Evolutionary conservation across 2,888 invertebrate species (phyloP).

Genomic region (Athalia rosae): DNA sequence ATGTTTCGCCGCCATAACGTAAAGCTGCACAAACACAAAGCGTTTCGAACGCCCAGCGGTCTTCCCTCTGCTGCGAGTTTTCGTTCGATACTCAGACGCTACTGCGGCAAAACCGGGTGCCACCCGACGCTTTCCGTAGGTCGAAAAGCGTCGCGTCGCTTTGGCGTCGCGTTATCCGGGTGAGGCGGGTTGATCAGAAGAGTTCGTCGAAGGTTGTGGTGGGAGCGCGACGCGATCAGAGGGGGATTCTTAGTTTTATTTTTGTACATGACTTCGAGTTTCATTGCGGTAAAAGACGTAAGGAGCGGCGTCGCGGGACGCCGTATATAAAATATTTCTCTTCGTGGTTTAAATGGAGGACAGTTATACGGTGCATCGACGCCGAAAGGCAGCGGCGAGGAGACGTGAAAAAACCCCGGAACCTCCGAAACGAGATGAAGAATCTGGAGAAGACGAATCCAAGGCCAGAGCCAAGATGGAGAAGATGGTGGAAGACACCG

Average conservation of each 20-base stretch:
- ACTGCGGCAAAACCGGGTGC: conserved; percentile 24
- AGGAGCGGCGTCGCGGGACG: conserved; percentile 1
- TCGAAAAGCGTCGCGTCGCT: conserved; percentile 41
- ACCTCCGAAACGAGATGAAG: conserved; percentile 54
- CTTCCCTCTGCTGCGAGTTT: background rate
- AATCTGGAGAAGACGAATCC: conserved; percentile 51
- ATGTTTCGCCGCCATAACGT: background rate
- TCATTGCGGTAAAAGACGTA: conserved; percentile 12
- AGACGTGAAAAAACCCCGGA: conserved; percentile 69
- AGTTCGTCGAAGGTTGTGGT: conserved; percentile 14
- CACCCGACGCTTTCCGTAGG: conserved; percentile 46
- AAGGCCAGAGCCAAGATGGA: conserved; percentile 46
- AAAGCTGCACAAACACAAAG: background rate
- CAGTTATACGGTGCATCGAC: conserved; percentile 69
- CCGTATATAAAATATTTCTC: background rate
- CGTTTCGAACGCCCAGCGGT: background rate
- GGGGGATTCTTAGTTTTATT: conserved; percentile 20
- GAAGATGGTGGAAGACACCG: conserved; percentile 59
- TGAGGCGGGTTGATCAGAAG: background rate
- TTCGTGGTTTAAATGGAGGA: conserved; percentile 64
- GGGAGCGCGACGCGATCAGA: conserved; percentile 17
- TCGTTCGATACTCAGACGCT: conserved; percentile 40
- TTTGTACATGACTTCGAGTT: conserved; percentile 16
- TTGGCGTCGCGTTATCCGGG: background rate
- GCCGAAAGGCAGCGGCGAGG: conserved; percentile 66